Base-by-base conservation (phyloP, 2,113 vertebrate genomes). In the Prolemur simus region DNA sequence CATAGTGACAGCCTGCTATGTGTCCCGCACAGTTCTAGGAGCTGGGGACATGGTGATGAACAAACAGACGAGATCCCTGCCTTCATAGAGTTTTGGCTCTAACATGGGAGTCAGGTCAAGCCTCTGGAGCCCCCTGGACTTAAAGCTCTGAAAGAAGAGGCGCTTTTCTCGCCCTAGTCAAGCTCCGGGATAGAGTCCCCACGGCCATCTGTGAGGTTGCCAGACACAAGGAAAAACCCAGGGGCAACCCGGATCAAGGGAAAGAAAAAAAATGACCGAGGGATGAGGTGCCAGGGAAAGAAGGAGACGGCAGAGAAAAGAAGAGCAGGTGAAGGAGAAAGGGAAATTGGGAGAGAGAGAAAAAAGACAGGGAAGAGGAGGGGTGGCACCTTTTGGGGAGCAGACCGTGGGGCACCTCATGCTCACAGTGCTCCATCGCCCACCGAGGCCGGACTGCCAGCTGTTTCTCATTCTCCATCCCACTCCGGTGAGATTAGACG, bases 361-460 rank as follows among this genome's bases (percentile, higher is more conserved):
- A 37, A 9, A 54, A 49, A 56, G 6, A n/a, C 88, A 85, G 27
- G 4, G 21, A 76, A 71, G 47, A 8, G 25, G 17, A 27, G 0
- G 9, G 9, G 5, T 14, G 29, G 49, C 5, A 12, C 12, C 6
- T n/a, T 56, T 11, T 8, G 64, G 74, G 76, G 86, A 69, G 14
- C 89, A 27, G 49, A 15, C 37, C 27, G 1, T 9, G 47, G 68
- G 58, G 37, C 3, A 8, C 25, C 63, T 58, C 4, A 49, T 2
- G 23, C 13, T 37, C 54, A 11, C 2, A 37, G 81, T 0, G 7
- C n/a, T 21, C 6, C 1, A 0, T 76, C 14, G 3, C 8, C 6
- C 39, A 13, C 9, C 3, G 0, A 52, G 15, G 37, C 49, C 13
- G 15, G 54, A 13, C 42, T 42, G 87, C 23, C 32, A 2, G 2